These are phyloP conservation scores for Gadopsis bispinosus DNA, from an alignment of 2,797 vertebrate genomes.

Conservation along the genomic window DNA sequence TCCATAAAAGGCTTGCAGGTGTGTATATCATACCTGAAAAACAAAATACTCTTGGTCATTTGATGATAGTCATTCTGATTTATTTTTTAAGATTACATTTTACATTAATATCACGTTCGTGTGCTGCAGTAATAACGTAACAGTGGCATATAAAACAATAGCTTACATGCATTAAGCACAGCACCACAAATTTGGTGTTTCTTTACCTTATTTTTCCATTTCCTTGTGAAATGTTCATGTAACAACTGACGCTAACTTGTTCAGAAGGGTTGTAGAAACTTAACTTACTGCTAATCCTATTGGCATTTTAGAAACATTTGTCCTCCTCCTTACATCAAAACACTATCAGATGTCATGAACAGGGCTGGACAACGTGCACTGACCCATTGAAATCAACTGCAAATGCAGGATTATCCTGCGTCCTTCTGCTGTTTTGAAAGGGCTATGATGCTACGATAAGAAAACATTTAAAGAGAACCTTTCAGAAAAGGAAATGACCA, in stretches of 20 bases:
- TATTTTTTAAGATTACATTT: slow-evolving; percentile 1
- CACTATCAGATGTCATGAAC: neutral
- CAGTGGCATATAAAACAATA: slow-evolving; percentile 1
- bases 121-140: slow-evolving; percentile 3
- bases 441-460: neutral
- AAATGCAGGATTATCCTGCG: neutral
- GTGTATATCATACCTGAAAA: neutral
- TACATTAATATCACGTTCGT: neutral
- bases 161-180: neutral
- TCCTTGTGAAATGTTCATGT: slow-evolving; percentile 2
- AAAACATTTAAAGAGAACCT: slow-evolving; percentile 3
- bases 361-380: neutral
- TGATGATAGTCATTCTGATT: slow-evolving; percentile 1
- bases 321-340: neutral
- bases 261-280: neutral
- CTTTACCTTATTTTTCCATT: neutral
- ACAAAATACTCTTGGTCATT: neutral
- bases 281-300: neutral
- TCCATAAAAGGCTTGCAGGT: neutral
- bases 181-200: neutral
- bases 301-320: neutral
- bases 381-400: neutral
- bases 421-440: neutral
- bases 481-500: neutral
- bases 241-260: neutral